These are phyloP conservation scores for Dendrolimus kikuchii DNA, from an alignment of 1,140 invertebrate genomes.

Conservation along the genomic window DNA sequence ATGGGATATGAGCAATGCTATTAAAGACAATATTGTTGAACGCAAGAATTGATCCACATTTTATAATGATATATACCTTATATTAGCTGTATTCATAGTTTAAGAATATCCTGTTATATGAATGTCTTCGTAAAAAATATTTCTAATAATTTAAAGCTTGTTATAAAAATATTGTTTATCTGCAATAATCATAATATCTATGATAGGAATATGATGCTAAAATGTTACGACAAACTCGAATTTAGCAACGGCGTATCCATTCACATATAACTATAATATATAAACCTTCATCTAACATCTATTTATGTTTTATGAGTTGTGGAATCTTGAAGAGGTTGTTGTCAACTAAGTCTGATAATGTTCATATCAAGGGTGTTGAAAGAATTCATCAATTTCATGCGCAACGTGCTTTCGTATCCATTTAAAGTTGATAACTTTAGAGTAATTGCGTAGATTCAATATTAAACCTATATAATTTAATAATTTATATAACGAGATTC, in stretches of 20 bases:
- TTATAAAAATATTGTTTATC: no score
- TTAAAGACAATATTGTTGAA: conserved; percentile 68
- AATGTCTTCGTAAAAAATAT: conserved; percentile 10
- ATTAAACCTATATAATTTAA: conserved; percentile 4
- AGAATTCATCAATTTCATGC: conserved; percentile 5
- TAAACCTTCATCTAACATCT: no score
- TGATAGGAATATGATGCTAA: no score
- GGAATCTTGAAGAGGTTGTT: not conserved
- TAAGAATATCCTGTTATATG: conserved; percentile 44
- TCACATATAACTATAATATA: no score
- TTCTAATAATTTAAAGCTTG: no score
- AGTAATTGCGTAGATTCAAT: conserved; percentile 1
- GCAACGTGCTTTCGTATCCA: conserved; percentile 24
- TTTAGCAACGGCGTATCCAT: no score
- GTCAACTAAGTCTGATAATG: conserved; percentile 23
- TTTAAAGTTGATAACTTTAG: conserved; percentile 6
- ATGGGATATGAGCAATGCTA: conserved; percentile 51
- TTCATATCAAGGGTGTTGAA: conserved; percentile 22
- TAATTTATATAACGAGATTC: not conserved
- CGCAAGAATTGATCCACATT: conserved; percentile 60
- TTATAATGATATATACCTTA: conserved; percentile 49
- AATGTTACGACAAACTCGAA: no score
- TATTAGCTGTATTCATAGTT: conserved; percentile 52
- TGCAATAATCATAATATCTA: no score
- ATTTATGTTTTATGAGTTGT: no score